phyloP scores from a whole-genome alignment of 2,888 invertebrate species.

The Dermolepida albohirtum region DNA sequence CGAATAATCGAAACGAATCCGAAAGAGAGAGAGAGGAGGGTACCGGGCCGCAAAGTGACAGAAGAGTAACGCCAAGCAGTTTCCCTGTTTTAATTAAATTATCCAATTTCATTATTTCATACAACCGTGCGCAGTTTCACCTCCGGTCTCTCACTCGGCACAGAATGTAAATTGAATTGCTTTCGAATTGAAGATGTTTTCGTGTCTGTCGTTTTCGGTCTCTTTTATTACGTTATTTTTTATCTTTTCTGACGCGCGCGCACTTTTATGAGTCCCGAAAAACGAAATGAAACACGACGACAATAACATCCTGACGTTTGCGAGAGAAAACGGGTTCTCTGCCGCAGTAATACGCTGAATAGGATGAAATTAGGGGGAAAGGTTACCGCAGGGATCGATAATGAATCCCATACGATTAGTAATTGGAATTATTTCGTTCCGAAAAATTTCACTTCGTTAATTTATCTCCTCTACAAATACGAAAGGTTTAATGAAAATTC shows the following conservation, averaged over 20 bases:
- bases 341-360: constrained; percentile 10
- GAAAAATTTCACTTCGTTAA: not conserved
- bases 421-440: not conserved
- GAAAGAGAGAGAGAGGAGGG: too few relatives aligned
- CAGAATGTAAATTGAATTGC: constrained; percentile 55
- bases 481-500: too few relatives aligned
- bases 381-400: constrained; percentile 22
- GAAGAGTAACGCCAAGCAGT: constrained; percentile 33
- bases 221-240: constrained; percentile 30
- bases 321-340: constrained; percentile 8
- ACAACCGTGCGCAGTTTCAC: constrained; percentile 26
- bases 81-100: constrained; percentile 47
- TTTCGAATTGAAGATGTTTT: constrained; percentile 45
- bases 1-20: not conserved
- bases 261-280: not conserved
- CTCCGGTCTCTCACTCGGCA: constrained; percentile 11
- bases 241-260: constrained; percentile 7
- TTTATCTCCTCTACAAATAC: not conserved
- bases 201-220: constrained; percentile 24
- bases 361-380: constrained; percentile 13
- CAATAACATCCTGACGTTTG: constrained; percentile 20
- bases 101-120: constrained; percentile 48
- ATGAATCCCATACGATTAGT: not conserved
- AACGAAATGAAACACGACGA: constrained; percentile 22
- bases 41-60: not conserved